Percentiles rank a stretch among this genome's conserved stretches.
phyloP scores from a whole-genome alignment of 2,113 vertebrate species.

The Rhinoderma darwinii region DNA sequence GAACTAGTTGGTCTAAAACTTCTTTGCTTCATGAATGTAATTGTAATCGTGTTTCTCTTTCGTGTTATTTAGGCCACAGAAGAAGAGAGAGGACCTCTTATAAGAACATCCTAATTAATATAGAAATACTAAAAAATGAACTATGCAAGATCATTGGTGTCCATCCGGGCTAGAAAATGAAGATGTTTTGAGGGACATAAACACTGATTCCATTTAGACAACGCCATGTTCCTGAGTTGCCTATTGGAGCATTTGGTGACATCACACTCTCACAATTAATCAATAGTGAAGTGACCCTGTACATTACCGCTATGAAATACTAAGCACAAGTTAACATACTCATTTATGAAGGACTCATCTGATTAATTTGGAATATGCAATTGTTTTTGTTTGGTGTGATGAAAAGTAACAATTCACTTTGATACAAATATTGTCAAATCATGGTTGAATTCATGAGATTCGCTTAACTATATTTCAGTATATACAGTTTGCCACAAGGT shows the following conservation, averaged over 20 bases:
- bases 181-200: not conserved
- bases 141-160: conserved; percentile 30
- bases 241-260: not conserved
- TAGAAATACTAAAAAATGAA: not conserved
- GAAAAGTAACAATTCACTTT: not conserved
- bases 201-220: not conserved
- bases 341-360: not conserved
- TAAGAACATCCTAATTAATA: conserved; percentile 33
- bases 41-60: not conserved
- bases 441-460: not conserved
- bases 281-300: not conserved
- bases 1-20: too few relatives aligned
- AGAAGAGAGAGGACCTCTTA: conserved; percentile 32
- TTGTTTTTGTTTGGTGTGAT: not conserved
- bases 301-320: not conserved
- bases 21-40: not conserved
- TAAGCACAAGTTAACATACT: not conserved
- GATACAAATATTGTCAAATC: not conserved
- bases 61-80: conserved; percentile 41
- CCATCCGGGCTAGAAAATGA: not conserved
- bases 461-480: not conserved
- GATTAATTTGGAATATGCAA: not conserved
- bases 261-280: not conserved
- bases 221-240: not conserved
- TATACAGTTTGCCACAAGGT: not conserved